phyloP scores from a whole-genome alignment of 53 echinoderm and acorn worm species.

The Zoroaster sp. region DNA sequence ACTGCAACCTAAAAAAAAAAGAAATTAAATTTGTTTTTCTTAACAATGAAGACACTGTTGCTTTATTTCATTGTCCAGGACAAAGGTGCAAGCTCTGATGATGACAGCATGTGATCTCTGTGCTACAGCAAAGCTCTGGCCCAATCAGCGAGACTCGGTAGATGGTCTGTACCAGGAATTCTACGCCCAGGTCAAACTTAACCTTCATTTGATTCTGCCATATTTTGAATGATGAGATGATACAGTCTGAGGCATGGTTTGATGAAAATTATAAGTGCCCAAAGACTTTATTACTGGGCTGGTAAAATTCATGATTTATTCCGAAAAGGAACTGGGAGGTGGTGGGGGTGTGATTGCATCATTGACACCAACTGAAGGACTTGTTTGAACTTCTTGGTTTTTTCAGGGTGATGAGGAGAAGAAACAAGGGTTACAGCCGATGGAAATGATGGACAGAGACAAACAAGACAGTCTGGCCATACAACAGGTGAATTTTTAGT shows the following conservation, averaged over 20 bases:
- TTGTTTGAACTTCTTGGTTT: background rate
- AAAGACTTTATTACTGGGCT: no score
- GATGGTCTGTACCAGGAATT: constrained; percentile 86
- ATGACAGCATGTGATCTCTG: constrained; percentile 98
- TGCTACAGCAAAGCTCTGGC: constrained; percentile 78
- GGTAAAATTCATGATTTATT: no score
- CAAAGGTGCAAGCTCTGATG: constrained; percentile 70
- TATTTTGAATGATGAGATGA: background rate
- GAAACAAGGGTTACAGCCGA: constrained; percentile 68
- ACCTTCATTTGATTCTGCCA: background rate
- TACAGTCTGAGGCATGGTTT: background rate
- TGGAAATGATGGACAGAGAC: constrained; percentile 88
- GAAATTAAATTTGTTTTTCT: no score
- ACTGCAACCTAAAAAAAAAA: no score
- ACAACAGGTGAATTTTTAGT: constrained; percentile 70
- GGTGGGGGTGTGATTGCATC: no score
- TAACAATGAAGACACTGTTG: no score
- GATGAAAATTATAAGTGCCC: background rate
- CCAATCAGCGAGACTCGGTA: constrained; percentile 70
- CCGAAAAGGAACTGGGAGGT: no score
- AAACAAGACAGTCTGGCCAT: constrained; percentile 61
- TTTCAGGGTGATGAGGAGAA: constrained; percentile 90
- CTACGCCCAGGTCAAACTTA: constrained; percentile 76
- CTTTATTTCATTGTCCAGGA: constrained; percentile 59
- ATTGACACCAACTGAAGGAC: no score